Evolutionary conservation across 2,797 vertebrate genomes (phyloP), one percentile per base, ranked within the genome.

Genomic region (Falco cherrug): DNA sequence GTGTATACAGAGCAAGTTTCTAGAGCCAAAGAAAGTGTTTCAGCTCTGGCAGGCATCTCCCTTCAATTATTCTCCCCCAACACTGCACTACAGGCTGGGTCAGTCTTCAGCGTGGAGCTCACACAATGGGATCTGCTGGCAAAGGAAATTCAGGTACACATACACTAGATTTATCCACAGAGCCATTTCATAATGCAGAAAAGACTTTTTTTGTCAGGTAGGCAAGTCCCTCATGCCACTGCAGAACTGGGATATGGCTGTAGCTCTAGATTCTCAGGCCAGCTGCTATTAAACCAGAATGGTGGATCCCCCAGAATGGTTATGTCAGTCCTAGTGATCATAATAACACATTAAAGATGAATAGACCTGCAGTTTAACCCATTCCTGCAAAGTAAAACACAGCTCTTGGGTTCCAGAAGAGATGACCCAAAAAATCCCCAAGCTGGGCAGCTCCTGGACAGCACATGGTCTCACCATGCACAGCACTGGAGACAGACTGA

Each of bases 71-170:
- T 25, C 3, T 35, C 13, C 43, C 68, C n/a, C 60, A 17, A 8
- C 20, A 7, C 4, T 9, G 59, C 12, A 7, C 64, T 54, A 13
- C 13, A 29, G 70, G 41, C 56, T 39, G n/a, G 28, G 53, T 47
- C n/a, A 20, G 25, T 3, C 11, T 56, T 54, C 61, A 50, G 2
- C 0, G 0, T 0, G 19, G 33, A 39, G 39, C 11, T 73, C 50
- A 39, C 47, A 8, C 28, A 14, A 39, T 0, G 3, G 22, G 76
- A 10, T 67, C 47, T 33, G 14, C 3, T 15, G 54, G 79, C 29
- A 48, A 29, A 64, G 61, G 50, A 13, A 48, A 63, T 59, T 33
- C 67, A 68, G 67, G 43, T 17, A 3, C 5, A 1, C 7, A 10
- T 20, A 21, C 7, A 0, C 4, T 5, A 11, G 18, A 39, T 65